Evolutionary conservation across 2,888 invertebrate species (phyloP).

Genomic region (Drepana falcataria): DNA sequence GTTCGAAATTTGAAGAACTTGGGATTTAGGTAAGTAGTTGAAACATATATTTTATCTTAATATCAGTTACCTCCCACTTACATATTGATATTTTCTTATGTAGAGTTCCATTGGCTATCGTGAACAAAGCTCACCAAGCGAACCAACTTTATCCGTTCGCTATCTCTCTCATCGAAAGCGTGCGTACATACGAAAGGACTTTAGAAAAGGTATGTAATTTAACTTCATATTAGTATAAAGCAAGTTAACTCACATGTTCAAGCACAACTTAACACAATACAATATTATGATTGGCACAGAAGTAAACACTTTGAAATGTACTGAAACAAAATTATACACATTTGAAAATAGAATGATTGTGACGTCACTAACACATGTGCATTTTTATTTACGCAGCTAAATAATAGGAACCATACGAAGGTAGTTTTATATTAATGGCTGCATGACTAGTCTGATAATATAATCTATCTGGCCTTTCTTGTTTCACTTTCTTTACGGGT

Average conservation of each 20-base stretch:
- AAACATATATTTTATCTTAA: background rate
- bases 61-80: background rate
- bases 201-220: conserved; percentile 90
- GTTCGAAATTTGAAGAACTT: conserved; percentile 97
- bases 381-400: conserved; percentile 79
- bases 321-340: conserved; percentile 10
- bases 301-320: conserved; percentile 7
- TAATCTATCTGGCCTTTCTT: conserved; percentile 15
- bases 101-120: conserved; percentile 94
- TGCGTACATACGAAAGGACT: conserved; percentile 97
- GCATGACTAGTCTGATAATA: conserved; percentile 30
- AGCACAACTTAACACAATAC: conserved; percentile 37
- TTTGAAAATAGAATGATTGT: conserved; percentile 15
- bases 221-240: conserved; percentile 5
- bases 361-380: conserved; percentile 66
- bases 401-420: conserved; percentile 80
- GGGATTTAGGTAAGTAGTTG: conserved; percentile 84
- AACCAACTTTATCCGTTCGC: conserved; percentile 99
- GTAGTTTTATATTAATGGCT: conserved; percentile 55
- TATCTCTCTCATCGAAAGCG: conserved; percentile 98
- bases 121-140: conserved; percentile 99
- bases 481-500: conserved; percentile 16
- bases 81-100: background rate
- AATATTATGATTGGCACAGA: conserved; percentile 18
- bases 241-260: conserved; percentile 33